These are phyloP conservation scores for Neodiprion pinetum DNA, from an alignment of 1,140 invertebrate genomes.

Conservation along the genomic window DNA sequence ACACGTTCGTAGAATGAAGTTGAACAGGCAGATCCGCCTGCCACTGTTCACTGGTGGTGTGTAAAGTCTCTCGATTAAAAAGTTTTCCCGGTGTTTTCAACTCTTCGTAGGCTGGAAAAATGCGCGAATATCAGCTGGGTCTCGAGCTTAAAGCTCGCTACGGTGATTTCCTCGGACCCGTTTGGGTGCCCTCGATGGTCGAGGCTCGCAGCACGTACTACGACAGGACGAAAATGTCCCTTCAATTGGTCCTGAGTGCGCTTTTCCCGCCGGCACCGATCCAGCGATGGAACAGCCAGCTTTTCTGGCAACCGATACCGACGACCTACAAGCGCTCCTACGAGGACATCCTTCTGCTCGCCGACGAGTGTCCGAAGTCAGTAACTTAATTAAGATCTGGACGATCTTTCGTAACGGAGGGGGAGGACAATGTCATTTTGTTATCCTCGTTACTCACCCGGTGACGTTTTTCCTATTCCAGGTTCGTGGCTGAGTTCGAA, in stretches of 20 bases:
- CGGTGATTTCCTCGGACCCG: slow-evolving; percentile 50
- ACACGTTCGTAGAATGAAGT: background rate
- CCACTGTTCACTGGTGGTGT: background rate
- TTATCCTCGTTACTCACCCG: background rate
- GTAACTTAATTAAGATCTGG: slow-evolving; percentile 1
- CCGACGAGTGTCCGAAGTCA: slow-evolving; percentile 28
- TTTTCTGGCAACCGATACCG: slow-evolving; percentile 51
- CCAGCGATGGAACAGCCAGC: slow-evolving; percentile 38
- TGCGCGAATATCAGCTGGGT: slow-evolving; percentile 54
- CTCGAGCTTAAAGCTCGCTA: slow-evolving; percentile 54
- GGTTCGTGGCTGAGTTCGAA: slow-evolving; percentile 26
- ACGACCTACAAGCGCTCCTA: slow-evolving; percentile 28
- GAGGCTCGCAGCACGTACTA: slow-evolving; percentile 57
- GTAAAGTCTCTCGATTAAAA: background rate
- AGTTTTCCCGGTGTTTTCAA: slow-evolving; percentile 8
- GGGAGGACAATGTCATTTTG: background rate
- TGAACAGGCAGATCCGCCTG: background rate
- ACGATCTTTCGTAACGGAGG: slow-evolving; percentile 13
- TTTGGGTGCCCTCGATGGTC: slow-evolving; percentile 58
- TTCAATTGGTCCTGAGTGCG: slow-evolving; percentile 61
- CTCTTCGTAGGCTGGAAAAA: slow-evolving; percentile 57
- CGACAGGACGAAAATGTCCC: slow-evolving; percentile 66
- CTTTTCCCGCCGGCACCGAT: slow-evolving; percentile 47
- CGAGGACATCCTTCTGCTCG: slow-evolving; percentile 36
- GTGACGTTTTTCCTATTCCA: slow-evolving; percentile 3